phyloP scores from a whole-genome alignment of 2,888 invertebrate genomes.

The Tricholauxania praeusta region DNA sequence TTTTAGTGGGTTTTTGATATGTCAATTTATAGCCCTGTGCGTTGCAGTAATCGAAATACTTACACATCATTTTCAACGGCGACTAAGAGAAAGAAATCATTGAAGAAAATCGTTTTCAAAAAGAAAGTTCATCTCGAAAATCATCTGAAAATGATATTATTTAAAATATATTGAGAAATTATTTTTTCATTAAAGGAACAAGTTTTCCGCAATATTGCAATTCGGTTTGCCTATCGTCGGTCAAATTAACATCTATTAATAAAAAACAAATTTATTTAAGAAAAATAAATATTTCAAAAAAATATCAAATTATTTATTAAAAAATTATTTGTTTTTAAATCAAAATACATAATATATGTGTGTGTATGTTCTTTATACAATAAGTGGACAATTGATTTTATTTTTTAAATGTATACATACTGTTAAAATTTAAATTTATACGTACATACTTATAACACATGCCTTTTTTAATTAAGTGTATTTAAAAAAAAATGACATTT shows the following conservation, averaged over 20 bases:
- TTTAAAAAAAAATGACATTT: not conserved
- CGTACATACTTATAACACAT: constrained; percentile 3
- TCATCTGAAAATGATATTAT: too few species aligned
- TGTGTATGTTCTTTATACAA: constrained; percentile 28
- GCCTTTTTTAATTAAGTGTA: not conserved
- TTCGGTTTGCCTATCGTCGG: not conserved
- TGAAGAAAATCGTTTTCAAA: not conserved
- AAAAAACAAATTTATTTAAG: not conserved
- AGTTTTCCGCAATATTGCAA: not conserved
- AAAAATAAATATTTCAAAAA: not conserved
- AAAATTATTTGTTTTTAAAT: constrained; percentile 1
- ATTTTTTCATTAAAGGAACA: too few species aligned
- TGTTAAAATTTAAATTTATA: constrained; percentile 51
- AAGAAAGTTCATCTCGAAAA: not conserved
- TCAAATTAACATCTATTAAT: not conserved
- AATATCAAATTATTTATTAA: not conserved
- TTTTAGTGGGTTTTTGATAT: constrained; percentile 35
- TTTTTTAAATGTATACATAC: constrained; percentile 44
- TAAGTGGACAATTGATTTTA: constrained; percentile 47
- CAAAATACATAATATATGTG: not conserved
- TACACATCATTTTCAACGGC: constrained; percentile 22
- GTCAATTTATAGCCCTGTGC: constrained; percentile 14
- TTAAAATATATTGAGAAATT: too few species aligned
- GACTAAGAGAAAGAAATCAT: not conserved
- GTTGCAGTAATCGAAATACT: constrained; percentile 19